These are phyloP conservation scores for Clarias pachynema DNA, from an alignment of 2,797 vertebrate genomes.

Conservation along the genomic window DNA sequence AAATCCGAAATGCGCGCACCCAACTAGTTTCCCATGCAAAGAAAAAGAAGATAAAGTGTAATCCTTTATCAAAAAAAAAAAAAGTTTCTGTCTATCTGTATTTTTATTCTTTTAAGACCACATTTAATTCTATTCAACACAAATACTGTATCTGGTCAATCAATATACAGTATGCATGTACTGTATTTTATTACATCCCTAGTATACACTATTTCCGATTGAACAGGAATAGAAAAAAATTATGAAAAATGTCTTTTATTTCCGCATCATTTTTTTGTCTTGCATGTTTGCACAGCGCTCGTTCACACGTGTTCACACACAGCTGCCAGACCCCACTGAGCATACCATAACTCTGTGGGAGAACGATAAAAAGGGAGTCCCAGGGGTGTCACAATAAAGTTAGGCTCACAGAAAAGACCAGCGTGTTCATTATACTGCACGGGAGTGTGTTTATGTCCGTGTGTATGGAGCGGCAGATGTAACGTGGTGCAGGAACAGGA, in stretches of 20 bases:
- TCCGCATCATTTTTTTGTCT: neutral
- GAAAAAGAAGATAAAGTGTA: neutral
- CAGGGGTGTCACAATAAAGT: constrained; percentile 68
- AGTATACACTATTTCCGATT: neutral
- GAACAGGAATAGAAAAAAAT: neutral
- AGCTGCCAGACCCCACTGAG: constrained; percentile 29
- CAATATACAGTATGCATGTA: neutral
- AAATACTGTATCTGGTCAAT: neutral
- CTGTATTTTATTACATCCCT: neutral
- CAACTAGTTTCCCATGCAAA: neutral
- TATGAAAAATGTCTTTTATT: constrained; percentile 7
- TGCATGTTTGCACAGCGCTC: neutral
- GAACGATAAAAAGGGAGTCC: constrained; percentile 55
- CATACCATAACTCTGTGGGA: constrained; percentile 56
- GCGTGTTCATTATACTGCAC: constrained; percentile 34
- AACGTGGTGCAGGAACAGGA: constrained; percentile 35
- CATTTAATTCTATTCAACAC: neutral
- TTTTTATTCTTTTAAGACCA: neutral
- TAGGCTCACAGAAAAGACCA: constrained; percentile 32
- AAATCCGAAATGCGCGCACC: neutral
- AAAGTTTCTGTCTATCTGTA: neutral
- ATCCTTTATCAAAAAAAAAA: neutral
- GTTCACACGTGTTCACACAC: constrained; percentile 25
- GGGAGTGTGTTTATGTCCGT: constrained; percentile 34
- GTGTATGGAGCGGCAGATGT: constrained; percentile 54